Evolutionary conservation across 1,140 invertebrate genomes (phyloP).

Genomic region (Pararge aegeria): DNA sequence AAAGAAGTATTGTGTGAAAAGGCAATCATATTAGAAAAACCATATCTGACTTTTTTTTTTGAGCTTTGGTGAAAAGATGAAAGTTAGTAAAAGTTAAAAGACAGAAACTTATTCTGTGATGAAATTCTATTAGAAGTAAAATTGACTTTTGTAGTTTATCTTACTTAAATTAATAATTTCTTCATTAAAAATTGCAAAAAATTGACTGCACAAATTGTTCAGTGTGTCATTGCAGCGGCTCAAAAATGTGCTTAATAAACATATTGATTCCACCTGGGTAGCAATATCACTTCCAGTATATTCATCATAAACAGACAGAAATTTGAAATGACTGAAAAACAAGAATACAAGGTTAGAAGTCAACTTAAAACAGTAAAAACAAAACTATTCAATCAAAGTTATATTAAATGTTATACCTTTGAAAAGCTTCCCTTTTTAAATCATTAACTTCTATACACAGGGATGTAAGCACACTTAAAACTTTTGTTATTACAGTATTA

Average conservation of each 20-base stretch:
- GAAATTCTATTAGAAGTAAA: no score
- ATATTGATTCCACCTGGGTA: conserved; percentile 79
- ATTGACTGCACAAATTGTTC: conserved; percentile 83
- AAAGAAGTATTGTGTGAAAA: no score
- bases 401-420: conserved; percentile 64
- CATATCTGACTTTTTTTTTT: no score
- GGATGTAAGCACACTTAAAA: conserved; percentile 89
- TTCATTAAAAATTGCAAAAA: conserved; percentile 82
- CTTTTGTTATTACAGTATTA: conserved; percentile 90
- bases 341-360: neutral
- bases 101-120: no score
- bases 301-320: conserved; percentile 69
- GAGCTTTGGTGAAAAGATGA: no score
- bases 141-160: no score
- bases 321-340: conserved; percentile 63
- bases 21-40: no score
- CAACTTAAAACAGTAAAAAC: neutral
- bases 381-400: neutral
- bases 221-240: conserved; percentile 84
- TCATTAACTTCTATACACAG: conserved; percentile 88
- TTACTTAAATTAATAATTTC: conserved; percentile 77
- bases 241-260: conserved; percentile 84
- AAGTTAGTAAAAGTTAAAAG: no score
- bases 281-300: conserved; percentile 53
- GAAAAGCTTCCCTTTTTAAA: conserved; percentile 85